Conservation (phyloP, 2,797 vertebrate genomes). For the Notolepis coatsorum region DNA sequence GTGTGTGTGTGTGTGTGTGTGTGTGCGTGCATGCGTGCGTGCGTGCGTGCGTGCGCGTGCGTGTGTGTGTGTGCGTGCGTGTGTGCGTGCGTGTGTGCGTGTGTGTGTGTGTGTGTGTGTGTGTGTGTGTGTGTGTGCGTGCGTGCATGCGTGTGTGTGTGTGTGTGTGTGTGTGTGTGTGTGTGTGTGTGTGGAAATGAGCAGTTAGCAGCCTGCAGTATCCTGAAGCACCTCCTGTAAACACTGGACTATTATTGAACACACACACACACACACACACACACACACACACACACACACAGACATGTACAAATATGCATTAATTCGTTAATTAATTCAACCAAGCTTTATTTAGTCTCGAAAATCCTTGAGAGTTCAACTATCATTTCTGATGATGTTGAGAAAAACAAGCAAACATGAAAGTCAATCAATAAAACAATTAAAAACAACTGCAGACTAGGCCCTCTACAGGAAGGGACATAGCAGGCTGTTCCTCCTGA, state of each 20-base stretch:
- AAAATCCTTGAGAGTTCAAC: no score
- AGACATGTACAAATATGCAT: constrained; percentile 8
- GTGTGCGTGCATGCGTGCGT: not conserved
- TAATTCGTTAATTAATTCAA: no score
- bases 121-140: not conserved
- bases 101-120: not conserved
- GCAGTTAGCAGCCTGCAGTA: constrained; percentile 57
- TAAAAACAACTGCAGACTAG: no score
- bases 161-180: constrained; percentile 29
- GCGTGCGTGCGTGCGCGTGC: constrained; percentile 20
- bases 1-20: not conserved
- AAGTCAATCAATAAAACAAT: no score
- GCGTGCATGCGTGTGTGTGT: constrained; percentile 6
- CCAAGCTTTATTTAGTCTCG: no score
- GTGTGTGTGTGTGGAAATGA: constrained; percentile 21
- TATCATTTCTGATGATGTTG: no score
- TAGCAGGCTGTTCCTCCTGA: no score
- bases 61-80: constrained; percentile 27
- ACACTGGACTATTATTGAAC: constrained; percentile 61
- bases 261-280: constrained; percentile 36
- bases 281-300: not conserved
- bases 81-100: constrained; percentile 36
- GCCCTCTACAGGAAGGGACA: no score
- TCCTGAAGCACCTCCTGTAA: constrained; percentile 65
- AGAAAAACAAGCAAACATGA: no score